Evolutionary conservation across 1,140 invertebrate species (phyloP).

Genomic region (Aphaenogaster ashmeadi): DNA sequence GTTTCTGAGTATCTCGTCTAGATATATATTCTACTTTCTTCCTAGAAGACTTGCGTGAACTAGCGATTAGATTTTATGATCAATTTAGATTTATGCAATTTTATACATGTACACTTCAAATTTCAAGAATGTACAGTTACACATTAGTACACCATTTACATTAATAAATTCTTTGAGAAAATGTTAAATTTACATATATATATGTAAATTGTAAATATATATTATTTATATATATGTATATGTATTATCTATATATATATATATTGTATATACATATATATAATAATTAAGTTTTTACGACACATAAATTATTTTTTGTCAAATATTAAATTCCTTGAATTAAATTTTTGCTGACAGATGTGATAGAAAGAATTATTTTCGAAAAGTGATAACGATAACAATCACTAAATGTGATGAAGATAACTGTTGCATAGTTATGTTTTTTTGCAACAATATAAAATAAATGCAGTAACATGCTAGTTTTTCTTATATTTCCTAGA

Average conservation of each 20-base stretch:
- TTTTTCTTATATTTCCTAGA: conserved; percentile 6
- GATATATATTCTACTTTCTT: conserved; percentile 62
- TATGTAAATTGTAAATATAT: too few species aligned
- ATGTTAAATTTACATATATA: neutral
- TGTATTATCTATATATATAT: too few species aligned
- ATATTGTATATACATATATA: too few species aligned
- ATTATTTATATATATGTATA: too few species aligned
- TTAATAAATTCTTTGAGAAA: neutral
- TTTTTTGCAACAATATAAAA: neutral
- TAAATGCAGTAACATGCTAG: neutral
- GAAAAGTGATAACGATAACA: neutral
- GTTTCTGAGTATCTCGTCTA: conserved; percentile 66
- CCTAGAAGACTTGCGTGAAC: conserved; percentile 67
- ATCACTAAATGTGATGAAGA: neutral
- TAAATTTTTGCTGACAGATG: neutral
- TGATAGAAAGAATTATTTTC: neutral
- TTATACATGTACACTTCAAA: conserved; percentile 61
- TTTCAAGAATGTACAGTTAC: conserved; percentile 40
- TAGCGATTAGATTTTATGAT: conserved; percentile 69
- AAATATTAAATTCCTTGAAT: neutral
- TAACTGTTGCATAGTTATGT: neutral
- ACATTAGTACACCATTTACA: neutral
- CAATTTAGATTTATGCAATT: conserved; percentile 57
- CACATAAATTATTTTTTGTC: neutral
- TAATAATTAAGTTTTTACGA: neutral